Evolutionary conservation across 2,797 vertebrate species (phyloP).

Genomic region (Molossus molossus): DNA sequence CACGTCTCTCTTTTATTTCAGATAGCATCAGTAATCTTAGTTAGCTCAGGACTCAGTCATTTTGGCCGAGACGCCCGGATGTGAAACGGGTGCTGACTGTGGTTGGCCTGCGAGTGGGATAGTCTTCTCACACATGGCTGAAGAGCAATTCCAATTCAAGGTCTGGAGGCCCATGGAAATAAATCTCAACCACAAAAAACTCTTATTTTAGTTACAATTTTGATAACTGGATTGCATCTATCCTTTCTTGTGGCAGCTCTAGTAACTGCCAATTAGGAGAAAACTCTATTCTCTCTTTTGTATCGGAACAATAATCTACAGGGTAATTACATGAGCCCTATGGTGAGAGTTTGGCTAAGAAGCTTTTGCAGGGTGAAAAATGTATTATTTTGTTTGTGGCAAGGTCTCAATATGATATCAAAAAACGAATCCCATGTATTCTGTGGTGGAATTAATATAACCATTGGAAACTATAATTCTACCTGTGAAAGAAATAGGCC

Average conservation of each 20-base stretch:
- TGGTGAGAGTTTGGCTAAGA: conserved; percentile 67
- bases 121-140: background rate
- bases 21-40: conserved; percentile 39
- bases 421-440: background rate
- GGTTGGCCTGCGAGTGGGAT: conserved; percentile 11
- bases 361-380: conserved; percentile 16
- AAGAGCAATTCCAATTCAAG: conserved; percentile 28
- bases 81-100: conserved; percentile 52
- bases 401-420: background rate
- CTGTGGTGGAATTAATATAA: conserved; percentile 54
- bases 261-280: conserved; percentile 64
- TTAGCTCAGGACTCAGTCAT: conserved; percentile 55
- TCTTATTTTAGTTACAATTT: conserved; percentile 71
- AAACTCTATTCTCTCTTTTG: conserved; percentile 10
- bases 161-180: conserved; percentile 33
- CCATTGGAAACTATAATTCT: conserved; percentile 22
- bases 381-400: conserved; percentile 48
- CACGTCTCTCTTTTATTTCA: conserved; percentile 57
- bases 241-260: background rate
- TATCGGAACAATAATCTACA: background rate
- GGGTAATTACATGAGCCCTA: background rate
- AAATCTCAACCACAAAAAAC: conserved; percentile 15
- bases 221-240: conserved; percentile 20
- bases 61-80: conserved; percentile 61
- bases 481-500: conserved; percentile 7